A percentile compares a stretch with the other conserved stretches of the same genome.
Conservation (phyloP, 1,140 invertebrate species). For the Ladona fulva region DNA sequence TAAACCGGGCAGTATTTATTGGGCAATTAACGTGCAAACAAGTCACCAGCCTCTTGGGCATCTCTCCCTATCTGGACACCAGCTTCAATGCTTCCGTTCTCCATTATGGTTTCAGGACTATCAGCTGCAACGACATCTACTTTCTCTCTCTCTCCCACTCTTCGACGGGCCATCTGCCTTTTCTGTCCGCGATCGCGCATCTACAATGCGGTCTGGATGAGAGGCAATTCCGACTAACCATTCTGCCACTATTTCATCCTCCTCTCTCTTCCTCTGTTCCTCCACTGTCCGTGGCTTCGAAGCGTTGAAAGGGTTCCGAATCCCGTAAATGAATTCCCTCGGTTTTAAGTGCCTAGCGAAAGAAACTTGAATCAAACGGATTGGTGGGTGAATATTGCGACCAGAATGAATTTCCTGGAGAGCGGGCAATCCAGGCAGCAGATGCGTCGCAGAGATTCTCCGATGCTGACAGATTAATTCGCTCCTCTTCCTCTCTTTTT, state of each 20-base stretch:
- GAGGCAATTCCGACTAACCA: neutral
- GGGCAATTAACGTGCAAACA: neutral
- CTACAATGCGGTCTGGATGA: neutral
- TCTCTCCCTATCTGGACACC: neutral
- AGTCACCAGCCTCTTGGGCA: neutral
- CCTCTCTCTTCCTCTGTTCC: neutral
- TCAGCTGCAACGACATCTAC: neutral
- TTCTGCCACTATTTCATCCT: neutral
- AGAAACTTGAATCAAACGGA: conserved; percentile 2
- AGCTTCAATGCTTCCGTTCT: neutral
- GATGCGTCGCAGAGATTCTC: too few species aligned
- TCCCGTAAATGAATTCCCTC: neutral
- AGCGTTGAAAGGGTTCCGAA: neutral
- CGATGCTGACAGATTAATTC: too few species aligned
- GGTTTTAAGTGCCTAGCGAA: neutral
- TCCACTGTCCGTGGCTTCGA: neutral
- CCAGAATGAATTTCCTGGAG: neutral
- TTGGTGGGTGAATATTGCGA: neutral
- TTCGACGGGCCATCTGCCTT: neutral
- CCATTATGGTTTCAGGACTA: neutral
- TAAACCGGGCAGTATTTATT: neutral
- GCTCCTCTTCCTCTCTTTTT: too few species aligned
- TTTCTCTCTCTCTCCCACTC: neutral
- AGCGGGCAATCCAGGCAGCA: neutral
- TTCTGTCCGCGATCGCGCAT: neutral